Evolutionary conservation across 2,113 vertebrate species (phyloP), one percentile per base, ranked within the genome.

Genomic region (Paramisgurnus dabryanus): DNA sequence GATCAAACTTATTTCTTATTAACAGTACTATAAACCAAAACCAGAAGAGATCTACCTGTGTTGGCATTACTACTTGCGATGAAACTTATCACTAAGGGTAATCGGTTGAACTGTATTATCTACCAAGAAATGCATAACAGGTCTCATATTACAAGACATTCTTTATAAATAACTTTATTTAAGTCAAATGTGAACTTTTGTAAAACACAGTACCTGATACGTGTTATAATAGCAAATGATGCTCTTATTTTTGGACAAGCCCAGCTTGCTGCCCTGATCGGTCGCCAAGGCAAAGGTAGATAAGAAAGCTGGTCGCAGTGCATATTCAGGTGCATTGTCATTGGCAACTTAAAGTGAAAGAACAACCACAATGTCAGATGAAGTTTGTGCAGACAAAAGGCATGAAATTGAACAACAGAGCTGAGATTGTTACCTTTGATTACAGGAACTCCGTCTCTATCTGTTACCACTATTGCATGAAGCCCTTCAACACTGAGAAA

Each of bases 161-260:
- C 17, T 0, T 27, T 18, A 3, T 22, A 40, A 70, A 3, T 4
- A 18, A 11, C 11, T 34, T 34, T 27, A 27, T 27, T 27, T 34
- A n/a, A 57, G 6, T 67, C 17, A 22, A 67, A 41, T 6, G 11
- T 39, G 57, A n/a, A 58, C n/a, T n/a, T 0, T 41, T 55, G 18
- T 43, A 17, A 22, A 45, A 55, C 9, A 61, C 43, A 49, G 34
- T 77, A 98, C 98, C 95, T 99, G 98, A 87, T 98, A 99, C 0
- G 95, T 95, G 78, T 96, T 97, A 87, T 99, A 99, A 85, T 99
- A 99, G 90, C 97, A 99, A 91, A 99, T 99, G 78, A 99, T 99
- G 80, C 97, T 99, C 87, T 99, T 99, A 86, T 99, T 99, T 89
- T 99, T 99, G 57, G 98, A 99, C 27, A 99, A 96, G 55, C 98